Evolutionary conservation across 2,888 invertebrate genomes (phyloP).

Genomic region (Callyntrura sp.): DNA sequence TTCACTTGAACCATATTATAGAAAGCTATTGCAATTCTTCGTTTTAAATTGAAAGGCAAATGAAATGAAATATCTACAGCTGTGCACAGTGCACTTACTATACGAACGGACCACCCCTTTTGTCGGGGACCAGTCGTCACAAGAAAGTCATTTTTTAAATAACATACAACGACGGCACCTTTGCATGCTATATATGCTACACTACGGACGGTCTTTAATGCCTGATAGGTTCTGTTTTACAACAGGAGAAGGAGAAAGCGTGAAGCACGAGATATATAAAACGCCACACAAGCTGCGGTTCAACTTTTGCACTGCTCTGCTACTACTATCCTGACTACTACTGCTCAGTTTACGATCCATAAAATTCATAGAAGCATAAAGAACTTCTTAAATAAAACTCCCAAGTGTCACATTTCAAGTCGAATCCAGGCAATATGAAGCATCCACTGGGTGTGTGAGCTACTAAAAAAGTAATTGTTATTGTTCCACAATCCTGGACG

Average conservation of each 20-base stretch:
- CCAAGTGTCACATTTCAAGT: conserved; percentile 43
- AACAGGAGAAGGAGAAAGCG: background rate
- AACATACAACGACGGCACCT: background rate
- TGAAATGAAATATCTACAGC: too few relatives aligned
- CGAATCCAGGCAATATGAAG: conserved; percentile 8
- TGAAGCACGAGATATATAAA: background rate
- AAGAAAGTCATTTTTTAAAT: background rate
- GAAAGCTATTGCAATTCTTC: too few relatives aligned
- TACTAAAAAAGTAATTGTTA: conserved; percentile 9
- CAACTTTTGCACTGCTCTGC: background rate
- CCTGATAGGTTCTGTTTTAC: background rate
- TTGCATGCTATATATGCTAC: background rate
- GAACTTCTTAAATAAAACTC: conserved; percentile 55
- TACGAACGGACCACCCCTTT: background rate
- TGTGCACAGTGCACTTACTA: too few relatives aligned
- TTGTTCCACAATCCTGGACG: conserved; percentile 25
- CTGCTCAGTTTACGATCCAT: conserved; percentile 51
- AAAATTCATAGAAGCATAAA: conserved; percentile 52
- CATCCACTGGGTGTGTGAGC: background rate
- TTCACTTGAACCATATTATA: too few relatives aligned
- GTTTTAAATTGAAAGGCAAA: too few relatives aligned
- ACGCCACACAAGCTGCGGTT: background rate
- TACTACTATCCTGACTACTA: background rate
- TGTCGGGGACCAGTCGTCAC: background rate
- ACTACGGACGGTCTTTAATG: too few relatives aligned